Conservation (phyloP, 1,140 invertebrate genomes). For the Drosophila biarmipes region DNA sequence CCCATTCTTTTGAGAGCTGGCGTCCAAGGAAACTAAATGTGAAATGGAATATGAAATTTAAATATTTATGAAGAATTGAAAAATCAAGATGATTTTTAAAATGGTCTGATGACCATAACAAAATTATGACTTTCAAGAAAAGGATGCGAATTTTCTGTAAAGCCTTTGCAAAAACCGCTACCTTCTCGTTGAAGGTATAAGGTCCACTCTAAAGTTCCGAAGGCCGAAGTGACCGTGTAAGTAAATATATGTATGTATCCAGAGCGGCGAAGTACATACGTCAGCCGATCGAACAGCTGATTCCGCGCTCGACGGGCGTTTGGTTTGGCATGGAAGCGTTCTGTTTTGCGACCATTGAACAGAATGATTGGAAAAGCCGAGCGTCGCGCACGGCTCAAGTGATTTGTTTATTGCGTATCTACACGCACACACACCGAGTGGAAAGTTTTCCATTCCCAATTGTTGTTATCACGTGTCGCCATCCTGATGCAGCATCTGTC, state of each 20-base stretch:
- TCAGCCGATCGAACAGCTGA: constrained; percentile 44
- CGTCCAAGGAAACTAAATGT: too few species aligned
- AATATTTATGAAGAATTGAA: too few species aligned
- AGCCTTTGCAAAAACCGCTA: not conserved
- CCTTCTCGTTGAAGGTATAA: not conserved
- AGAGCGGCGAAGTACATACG: not conserved
- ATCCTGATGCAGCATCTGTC: constrained; percentile 18
- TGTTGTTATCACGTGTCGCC: constrained; percentile 2
- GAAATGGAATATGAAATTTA: too few species aligned
- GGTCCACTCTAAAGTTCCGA: constrained; percentile 18
- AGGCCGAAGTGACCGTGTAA: constrained; percentile 8
- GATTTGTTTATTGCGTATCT: constrained; percentile 33
- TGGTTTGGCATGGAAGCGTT: constrained; percentile 16
- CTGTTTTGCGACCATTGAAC: constrained; percentile 9
- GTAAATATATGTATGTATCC: constrained; percentile 7
- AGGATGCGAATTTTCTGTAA: too few species aligned
- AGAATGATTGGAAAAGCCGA: constrained; percentile 40
- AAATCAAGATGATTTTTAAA: too few species aligned
- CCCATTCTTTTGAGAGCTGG: too few species aligned
- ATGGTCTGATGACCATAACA: too few species aligned
- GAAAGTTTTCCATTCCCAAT: constrained; percentile 38
- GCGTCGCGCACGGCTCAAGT: constrained; percentile 21
- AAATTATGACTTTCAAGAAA: too few species aligned
- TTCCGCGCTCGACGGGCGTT: constrained; percentile 12
- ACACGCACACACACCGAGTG: constrained; percentile 1